phyloP scores from a whole-genome alignment of 2,888 invertebrate species.

The Aleiodes alternator region DNA sequence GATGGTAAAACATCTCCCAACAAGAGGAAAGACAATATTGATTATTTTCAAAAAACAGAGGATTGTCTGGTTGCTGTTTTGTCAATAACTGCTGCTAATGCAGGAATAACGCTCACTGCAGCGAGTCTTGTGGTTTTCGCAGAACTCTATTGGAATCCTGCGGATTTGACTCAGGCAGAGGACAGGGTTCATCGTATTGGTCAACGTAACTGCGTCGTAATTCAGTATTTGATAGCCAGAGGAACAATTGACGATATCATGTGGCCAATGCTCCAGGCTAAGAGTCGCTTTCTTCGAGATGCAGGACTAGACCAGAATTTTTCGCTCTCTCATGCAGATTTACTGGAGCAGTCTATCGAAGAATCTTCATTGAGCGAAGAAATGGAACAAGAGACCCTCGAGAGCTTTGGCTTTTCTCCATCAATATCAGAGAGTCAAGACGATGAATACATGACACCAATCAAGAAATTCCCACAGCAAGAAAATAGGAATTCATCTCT shows the following conservation, averaged over 20 bases:
- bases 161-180: slow-evolving; percentile 95
- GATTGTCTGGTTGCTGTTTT: slow-evolving; percentile 86
- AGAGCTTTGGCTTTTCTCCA: slow-evolving; percentile 6
- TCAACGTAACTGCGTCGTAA: slow-evolving; percentile 84
- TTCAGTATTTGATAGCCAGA: slow-evolving; percentile 90
- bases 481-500: too few species aligned
- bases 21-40: slow-evolving; percentile 83
- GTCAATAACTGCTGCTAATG: slow-evolving; percentile 93
- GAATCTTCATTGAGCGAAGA: neutral
- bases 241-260: slow-evolving; percentile 94
- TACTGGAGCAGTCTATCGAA: slow-evolving; percentile 75
- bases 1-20: slow-evolving; percentile 89
- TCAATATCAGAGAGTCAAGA: neutral
- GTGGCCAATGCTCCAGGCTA: slow-evolving; percentile 91
- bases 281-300: slow-evolving; percentile 87
- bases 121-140: slow-evolving; percentile 94
- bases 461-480: too few species aligned
- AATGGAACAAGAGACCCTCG: neutral
- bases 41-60: slow-evolving; percentile 86
- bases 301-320: slow-evolving; percentile 91
- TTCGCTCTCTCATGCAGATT: slow-evolving; percentile 80
- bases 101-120: slow-evolving; percentile 95
- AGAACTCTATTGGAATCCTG: slow-evolving; percentile 98
- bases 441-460: too few species aligned
- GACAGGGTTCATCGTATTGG: slow-evolving; percentile 96